Percentiles rank a stretch among this genome's conserved stretches.
Conservation (phyloP, 1,140 invertebrate genomes). For the Rhagoletis zephyria region DNA sequence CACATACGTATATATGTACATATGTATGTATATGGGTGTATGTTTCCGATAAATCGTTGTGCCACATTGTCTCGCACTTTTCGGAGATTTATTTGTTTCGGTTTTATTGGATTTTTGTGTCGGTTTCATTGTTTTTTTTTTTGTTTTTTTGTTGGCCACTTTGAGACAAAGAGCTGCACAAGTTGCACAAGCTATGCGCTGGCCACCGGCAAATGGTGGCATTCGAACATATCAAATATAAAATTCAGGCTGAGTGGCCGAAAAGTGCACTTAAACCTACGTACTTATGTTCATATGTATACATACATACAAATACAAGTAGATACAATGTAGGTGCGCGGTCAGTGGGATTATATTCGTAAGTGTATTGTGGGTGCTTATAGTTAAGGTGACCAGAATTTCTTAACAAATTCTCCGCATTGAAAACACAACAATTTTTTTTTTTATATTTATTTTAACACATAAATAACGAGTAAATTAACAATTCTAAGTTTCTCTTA, state of each 20-base stretch:
- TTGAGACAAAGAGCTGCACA: neutral
- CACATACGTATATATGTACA: neutral
- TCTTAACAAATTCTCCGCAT: too few relatives aligned
- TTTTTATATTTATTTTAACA: too few relatives aligned
- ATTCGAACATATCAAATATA: constrained; percentile 37
- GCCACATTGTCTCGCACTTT: constrained; percentile 27
- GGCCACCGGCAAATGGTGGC: constrained; percentile 18
- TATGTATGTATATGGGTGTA: neutral
- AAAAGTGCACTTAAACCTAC: constrained; percentile 37
- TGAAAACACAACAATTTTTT: too few relatives aligned
- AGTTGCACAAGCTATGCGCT: neutral
- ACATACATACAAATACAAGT: neutral
- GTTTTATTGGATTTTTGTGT: neutral
- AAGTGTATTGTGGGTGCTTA: neutral
- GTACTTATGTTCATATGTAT: neutral
- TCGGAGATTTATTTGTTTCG: constrained; percentile 21
- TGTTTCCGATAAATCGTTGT: neutral
- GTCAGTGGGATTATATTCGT: neutral
- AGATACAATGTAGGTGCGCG: neutral
- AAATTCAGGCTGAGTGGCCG: constrained; percentile 39
- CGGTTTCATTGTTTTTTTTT: neutral
- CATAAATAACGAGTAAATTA: too few relatives aligned
- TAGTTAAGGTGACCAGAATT: too few relatives aligned
- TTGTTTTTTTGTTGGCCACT: neutral
- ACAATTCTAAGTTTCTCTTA: too few relatives aligned